These are phyloP conservation scores for Zosterops pallidus DNA, from an alignment of 2,113 vertebrate species.

Conservation along the genomic window DNA sequence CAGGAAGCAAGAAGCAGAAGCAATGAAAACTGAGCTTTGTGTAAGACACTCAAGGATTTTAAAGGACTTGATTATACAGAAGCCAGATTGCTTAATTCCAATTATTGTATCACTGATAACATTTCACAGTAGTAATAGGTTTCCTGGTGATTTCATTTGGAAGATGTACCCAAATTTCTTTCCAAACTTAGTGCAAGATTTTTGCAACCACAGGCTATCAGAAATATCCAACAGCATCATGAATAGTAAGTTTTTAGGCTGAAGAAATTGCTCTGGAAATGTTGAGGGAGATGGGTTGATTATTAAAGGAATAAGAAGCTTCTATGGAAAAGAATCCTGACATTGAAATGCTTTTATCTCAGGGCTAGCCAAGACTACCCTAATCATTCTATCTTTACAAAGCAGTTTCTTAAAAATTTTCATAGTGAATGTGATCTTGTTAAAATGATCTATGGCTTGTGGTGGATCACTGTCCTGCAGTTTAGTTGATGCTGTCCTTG, in stretches of 20 bases:
- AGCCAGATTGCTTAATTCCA: neutral
- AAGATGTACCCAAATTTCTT: neutral
- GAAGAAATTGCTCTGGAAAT: neutral
- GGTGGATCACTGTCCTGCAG: neutral
- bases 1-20: conserved; percentile 76
- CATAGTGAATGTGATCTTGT: neutral
- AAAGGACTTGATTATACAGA: neutral
- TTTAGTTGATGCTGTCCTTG: conserved; percentile 6
- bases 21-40: conserved; percentile 77
- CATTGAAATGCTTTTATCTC: neutral
- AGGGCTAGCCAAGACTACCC: neutral
- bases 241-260: neutral
- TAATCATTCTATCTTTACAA: neutral
- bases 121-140: neutral
- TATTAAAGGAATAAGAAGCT: neutral
- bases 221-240: neutral
- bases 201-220: neutral
- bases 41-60: conserved; percentile 66
- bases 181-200: neutral
- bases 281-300: neutral
- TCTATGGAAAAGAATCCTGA: neutral
- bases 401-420: neutral
- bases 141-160: neutral
- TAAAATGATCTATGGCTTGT: neutral
- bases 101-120: neutral